phyloP scores from a whole-genome alignment of 2,113 vertebrate species.

The Paramisgurnus dabryanus region DNA sequence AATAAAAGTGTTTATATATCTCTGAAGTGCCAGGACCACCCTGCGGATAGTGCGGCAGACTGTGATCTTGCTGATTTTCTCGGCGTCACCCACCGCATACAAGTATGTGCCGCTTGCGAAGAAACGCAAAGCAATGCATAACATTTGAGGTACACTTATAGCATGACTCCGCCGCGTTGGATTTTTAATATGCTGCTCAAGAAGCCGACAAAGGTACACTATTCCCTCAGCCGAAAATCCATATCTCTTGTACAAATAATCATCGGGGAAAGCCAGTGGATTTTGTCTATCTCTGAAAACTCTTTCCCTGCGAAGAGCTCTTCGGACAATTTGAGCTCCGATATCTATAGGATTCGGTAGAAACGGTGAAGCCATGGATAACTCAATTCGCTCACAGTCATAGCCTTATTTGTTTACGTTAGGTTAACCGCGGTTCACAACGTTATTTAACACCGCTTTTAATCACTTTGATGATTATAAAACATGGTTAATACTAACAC shows the following conservation, averaged over 20 bases:
- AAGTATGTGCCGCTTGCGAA: constrained; percentile 35
- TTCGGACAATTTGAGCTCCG: constrained; percentile 23
- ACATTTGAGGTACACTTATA: constrained; percentile 11
- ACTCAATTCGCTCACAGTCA: too few relatives aligned
- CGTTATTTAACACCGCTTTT: too few relatives aligned
- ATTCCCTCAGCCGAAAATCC: constrained; percentile 33
- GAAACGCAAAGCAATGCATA: constrained; percentile 30
- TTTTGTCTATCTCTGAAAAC: constrained; percentile 25
- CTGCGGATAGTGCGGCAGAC: constrained; percentile 32
- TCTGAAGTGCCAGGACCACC: constrained; percentile 16
- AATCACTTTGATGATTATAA: too few relatives aligned
- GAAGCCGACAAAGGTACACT: constrained; percentile 27
- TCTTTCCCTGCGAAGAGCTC: constrained; percentile 16
- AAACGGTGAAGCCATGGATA: constrained; percentile 3
- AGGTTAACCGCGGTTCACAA: too few relatives aligned
- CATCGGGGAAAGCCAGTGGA: constrained; percentile 24
- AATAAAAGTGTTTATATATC: constrained; percentile 23
- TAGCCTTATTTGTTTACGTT: background rate
- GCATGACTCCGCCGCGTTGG: constrained; percentile 19
- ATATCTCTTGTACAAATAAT: constrained; percentile 10
- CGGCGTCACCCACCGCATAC: constrained; percentile 39
- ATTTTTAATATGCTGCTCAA: constrained; percentile 15
- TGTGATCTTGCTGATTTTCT: constrained; percentile 27
- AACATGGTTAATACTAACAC: too few relatives aligned
- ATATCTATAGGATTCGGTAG: constrained; percentile 18